Percentiles rank a stretch among this genome's conserved stretches.
These are phyloP conservation scores for Sebastiscus tertius DNA, from an alignment of 2,797 vertebrate species.

Conservation along the genomic window DNA sequence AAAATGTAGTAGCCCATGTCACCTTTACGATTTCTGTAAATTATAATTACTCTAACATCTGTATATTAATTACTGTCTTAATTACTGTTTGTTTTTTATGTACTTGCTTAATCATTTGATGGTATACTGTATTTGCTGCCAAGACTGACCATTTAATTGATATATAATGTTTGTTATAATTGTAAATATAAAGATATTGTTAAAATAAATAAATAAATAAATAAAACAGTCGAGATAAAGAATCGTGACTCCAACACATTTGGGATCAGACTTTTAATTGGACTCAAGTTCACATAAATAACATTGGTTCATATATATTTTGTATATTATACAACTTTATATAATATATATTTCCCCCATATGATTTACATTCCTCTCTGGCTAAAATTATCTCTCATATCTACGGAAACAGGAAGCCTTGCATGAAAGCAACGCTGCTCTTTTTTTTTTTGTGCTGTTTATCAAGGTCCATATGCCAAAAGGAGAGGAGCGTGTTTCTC, in stretches of 20 bases:
- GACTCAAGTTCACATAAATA: slow-evolving; percentile 89
- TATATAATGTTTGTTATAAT: too few relatives aligned
- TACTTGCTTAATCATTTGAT: too few relatives aligned
- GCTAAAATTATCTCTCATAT: slow-evolving; percentile 76
- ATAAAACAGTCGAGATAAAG: not conserved
- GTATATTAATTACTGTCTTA: too few relatives aligned
- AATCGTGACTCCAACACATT: slow-evolving; percentile 54
- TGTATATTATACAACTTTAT: slow-evolving; percentile 86
- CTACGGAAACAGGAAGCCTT: slow-evolving; percentile 77
- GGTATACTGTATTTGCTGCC: too few relatives aligned
- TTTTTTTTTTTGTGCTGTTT: slow-evolving; percentile 79
- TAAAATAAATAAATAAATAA: not conserved
- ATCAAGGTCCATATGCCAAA: slow-evolving; percentile 69
- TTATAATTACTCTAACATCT: too few relatives aligned
- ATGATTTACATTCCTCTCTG: slow-evolving; percentile 84
- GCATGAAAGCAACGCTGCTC: slow-evolving; percentile 72
- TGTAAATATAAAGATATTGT: too few relatives aligned
- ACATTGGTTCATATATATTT: slow-evolving; percentile 87
- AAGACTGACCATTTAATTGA: too few relatives aligned
- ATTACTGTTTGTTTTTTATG: too few relatives aligned
- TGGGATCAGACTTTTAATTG: slow-evolving; percentile 86
- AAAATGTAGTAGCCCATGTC: too few relatives aligned
- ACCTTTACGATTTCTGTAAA: too few relatives aligned
- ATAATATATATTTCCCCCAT: slow-evolving; percentile 87
- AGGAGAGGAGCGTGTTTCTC: slow-evolving; percentile 68